Evolutionary conservation across 2,113 vertebrate species (phyloP).

Genomic region (Microtus pennsylvanicus): DNA sequence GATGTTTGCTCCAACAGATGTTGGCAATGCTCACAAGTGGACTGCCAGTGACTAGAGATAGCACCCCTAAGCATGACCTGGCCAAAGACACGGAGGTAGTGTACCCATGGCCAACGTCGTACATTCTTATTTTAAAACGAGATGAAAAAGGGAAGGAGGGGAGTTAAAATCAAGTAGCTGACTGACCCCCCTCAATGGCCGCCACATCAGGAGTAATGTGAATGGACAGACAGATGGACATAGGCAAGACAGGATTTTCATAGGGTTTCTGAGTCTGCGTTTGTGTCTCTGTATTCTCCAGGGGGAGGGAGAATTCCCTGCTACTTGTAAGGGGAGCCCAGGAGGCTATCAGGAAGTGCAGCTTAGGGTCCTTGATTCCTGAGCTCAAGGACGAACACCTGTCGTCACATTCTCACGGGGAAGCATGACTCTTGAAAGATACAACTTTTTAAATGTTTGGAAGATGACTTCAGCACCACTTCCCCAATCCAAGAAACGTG

Average conservation of each 20-base stretch:
- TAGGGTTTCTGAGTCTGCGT: background rate
- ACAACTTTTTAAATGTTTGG: background rate
- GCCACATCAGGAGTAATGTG: fast-evolving
- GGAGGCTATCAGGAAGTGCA: fast-evolving
- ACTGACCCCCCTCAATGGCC: background rate
- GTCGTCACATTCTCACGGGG: too few relatives aligned
- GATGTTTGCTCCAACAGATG: fast-evolving
- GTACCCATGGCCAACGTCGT: fast-evolving
- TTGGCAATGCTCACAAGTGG: fast-evolving
- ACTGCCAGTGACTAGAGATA: fast-evolving
- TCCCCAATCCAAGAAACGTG: background rate
- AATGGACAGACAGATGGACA: fast-evolving
- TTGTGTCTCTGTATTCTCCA: background rate
- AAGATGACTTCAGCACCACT: background rate
- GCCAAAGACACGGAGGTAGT: fast-evolving
- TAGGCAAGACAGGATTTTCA: background rate
- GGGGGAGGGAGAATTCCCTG: background rate
- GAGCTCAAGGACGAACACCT: background rate
- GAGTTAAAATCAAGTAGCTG: fast-evolving
- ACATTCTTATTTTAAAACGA: background rate
- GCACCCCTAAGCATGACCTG: fast-evolving
- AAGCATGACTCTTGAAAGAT: background rate
- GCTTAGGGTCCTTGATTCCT: background rate
- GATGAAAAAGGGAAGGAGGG: background rate
- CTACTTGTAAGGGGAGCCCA: background rate